These are phyloP conservation scores for Xestoiulus laeticollis DNA, from an alignment of 2,888 invertebrate genomes.

Conservation along the genomic window DNA sequence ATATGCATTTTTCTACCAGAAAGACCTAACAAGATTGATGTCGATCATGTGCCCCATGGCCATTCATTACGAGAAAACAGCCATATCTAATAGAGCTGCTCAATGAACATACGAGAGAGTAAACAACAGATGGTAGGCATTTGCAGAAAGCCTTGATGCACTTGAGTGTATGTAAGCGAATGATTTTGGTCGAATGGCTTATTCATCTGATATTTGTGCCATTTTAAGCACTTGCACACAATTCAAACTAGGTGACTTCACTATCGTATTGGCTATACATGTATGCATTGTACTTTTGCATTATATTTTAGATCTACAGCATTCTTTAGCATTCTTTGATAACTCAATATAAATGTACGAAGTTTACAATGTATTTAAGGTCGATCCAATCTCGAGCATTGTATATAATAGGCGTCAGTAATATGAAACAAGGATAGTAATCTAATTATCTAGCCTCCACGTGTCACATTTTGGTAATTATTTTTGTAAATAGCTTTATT, in stretches of 20 bases:
- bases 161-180: not conserved
- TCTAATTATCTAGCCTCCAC: too few species aligned
- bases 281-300: too few species aligned
- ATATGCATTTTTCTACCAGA: not conserved
- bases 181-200: not conserved
- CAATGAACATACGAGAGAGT: not conserved
- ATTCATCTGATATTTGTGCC: not conserved
- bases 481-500: not conserved
- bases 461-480: too few species aligned
- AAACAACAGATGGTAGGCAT: conserved; percentile 21
- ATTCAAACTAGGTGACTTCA: not conserved
- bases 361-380: too few species aligned
- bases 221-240: not conserved
- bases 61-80: not conserved
- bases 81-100: not conserved
- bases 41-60: not conserved
- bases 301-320: too few species aligned
- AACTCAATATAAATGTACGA: too few species aligned
- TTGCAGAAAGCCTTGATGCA: not conserved
- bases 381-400: too few species aligned
- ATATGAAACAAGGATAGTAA: too few species aligned
- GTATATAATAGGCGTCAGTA: too few species aligned
- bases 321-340: too few species aligned
- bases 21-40: not conserved
- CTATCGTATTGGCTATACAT: not conserved